Conservation (phyloP, 2,888 invertebrate species). For the Atethmia centrago region DNA sequence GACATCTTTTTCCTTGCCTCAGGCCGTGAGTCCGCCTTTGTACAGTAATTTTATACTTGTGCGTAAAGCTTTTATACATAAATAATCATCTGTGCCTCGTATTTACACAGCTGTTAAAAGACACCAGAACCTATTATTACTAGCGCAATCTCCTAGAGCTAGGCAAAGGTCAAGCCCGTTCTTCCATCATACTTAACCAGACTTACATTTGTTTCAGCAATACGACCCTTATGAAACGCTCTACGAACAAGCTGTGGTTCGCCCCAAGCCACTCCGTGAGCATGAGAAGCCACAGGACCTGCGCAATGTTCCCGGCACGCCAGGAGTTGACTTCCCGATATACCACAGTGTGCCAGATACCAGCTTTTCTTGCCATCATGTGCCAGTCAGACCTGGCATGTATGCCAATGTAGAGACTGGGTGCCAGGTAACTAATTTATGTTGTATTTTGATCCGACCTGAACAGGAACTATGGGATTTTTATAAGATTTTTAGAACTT, state of each 20-base stretch:
- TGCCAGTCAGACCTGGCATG: constrained; percentile 96
- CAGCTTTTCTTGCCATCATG: constrained; percentile 94
- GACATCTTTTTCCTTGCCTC: too few relatives aligned
- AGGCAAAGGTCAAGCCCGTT: not conserved
- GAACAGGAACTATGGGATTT: not conserved
- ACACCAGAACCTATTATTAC: not conserved
- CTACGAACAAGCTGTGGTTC: constrained; percentile 80
- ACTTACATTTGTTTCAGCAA: constrained; percentile 73
- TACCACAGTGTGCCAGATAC: constrained; percentile 95
- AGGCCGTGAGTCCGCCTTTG: not conserved
- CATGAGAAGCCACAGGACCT: constrained; percentile 94
- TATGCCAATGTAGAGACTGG: constrained; percentile 97
- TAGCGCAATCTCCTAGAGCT: not conserved
- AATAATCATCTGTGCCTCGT: not conserved
- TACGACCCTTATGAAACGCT: constrained; percentile 81
- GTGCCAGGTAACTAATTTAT: constrained; percentile 91
- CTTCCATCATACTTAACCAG: not conserved
- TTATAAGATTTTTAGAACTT: too few relatives aligned
- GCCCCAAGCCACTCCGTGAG: constrained; percentile 86
- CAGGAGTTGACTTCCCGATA: constrained; percentile 95
- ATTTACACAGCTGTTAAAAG: not conserved
- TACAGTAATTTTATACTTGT: not conserved
- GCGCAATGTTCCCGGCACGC: constrained; percentile 94
- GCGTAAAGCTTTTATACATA: not conserved
- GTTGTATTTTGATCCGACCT: not conserved